Conservation (phyloP, 1,140 invertebrate species). For the Aphelenchoides besseyi region DNA sequence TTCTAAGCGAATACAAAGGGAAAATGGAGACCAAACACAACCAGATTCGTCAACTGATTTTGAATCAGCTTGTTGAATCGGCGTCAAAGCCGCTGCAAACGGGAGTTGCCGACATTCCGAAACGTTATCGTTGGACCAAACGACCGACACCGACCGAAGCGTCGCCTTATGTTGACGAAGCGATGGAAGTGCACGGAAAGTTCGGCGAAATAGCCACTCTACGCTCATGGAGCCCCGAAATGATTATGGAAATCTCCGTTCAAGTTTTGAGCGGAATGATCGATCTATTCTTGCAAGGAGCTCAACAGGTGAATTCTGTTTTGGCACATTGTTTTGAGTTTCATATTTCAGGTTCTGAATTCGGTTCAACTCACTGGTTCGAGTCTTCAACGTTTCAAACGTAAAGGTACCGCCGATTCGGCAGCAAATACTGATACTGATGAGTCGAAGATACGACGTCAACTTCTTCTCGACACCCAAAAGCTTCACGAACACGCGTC, state of each 20-base stretch:
- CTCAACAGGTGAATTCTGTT: conserved; percentile 30
- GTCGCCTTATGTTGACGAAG: conserved; percentile 35
- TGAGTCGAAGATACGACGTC: conserved; percentile 31
- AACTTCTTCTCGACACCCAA: conserved; percentile 19
- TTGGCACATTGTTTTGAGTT: conserved; percentile 9
- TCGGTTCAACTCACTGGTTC: conserved; percentile 48
- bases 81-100: conserved; percentile 19
- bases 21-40: conserved; percentile 29
- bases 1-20: conserved; percentile 28
- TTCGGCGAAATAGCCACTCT: conserved; percentile 30
- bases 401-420: conserved; percentile 21
- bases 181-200: conserved; percentile 31
- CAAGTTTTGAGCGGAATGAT: conserved; percentile 17
- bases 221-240: conserved; percentile 30
- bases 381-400: conserved; percentile 43
- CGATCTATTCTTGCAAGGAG: conserved; percentile 32
- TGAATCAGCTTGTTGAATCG: conserved; percentile 10
- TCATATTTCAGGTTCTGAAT: conserved; percentile 38
- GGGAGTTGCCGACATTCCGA: conserved; percentile 39
- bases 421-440: conserved; percentile 31
- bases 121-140: conserved; percentile 50
- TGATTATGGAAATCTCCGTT: conserved; percentile 10
- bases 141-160: conserved; percentile 28
- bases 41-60: conserved; percentile 30
- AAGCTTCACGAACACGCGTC: conserved; percentile 3